Conservation (phyloP, 1,140 invertebrate genomes). For the Pinna nobilis region DNA sequence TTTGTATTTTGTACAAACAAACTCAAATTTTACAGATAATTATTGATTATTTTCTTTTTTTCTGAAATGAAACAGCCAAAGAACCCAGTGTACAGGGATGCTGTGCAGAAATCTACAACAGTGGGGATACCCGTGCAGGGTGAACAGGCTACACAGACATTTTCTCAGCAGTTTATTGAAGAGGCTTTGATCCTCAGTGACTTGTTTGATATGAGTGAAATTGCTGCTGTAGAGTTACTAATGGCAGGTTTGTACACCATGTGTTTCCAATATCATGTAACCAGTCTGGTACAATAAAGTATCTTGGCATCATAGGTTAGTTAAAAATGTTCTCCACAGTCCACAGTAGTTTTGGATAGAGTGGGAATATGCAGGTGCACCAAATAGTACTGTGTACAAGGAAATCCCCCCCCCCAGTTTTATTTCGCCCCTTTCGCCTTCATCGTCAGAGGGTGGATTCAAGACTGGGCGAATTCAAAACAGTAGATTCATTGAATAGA, state of each 20-base stretch:
- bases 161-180: conserved; percentile 90
- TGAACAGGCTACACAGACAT: conserved; percentile 84
- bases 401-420: too few species aligned
- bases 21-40: too few species aligned
- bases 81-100: conserved; percentile 84
- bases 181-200: conserved; percentile 95
- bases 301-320: too few species aligned
- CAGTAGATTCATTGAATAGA: too few species aligned
- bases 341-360: neutral
- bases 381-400: too few species aligned
- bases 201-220: conserved; percentile 95
- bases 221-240: conserved; percentile 90
- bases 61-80: conserved; percentile 79
- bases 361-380: too few species aligned
- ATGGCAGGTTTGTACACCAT: conserved; percentile 80
- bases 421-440: too few species aligned
- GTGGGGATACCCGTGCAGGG: conserved; percentile 86
- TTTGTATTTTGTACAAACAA: too few species aligned
- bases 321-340: too few species aligned
- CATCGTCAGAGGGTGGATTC: too few species aligned
- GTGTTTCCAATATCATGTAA: neutral
- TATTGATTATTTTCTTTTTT: neutral
- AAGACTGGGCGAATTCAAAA: too few species aligned
- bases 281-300: too few species aligned
- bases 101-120: conserved; percentile 85